Conservation (phyloP, 1,140 invertebrate genomes). For the Caenorhabditis brenneri region DNA sequence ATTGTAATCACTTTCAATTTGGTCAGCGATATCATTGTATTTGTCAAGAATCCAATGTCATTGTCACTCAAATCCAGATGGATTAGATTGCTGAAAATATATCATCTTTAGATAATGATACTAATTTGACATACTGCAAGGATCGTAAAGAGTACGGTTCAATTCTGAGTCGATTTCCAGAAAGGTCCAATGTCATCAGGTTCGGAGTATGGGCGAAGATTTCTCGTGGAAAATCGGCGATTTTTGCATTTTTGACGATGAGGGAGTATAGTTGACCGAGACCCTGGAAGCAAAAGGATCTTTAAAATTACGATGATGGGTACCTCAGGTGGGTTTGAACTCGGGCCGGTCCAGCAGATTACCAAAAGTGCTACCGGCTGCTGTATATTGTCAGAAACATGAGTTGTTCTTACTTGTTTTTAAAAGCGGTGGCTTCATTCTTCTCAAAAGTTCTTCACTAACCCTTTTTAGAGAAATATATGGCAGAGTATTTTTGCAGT, state of each 20-base stretch:
- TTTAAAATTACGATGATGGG: too few species aligned
- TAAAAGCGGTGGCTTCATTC: too few species aligned
- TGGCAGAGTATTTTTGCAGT: too few species aligned
- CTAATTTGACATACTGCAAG: slow-evolving; percentile 29
- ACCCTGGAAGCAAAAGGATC: slow-evolving; percentile 49
- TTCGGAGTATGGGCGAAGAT: slow-evolving; percentile 51
- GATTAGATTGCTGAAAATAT: slow-evolving; percentile 50
- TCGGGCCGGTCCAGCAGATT: too few species aligned
- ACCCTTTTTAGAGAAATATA: too few species aligned
- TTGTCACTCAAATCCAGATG: slow-evolving; percentile 58
- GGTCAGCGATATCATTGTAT: slow-evolving; percentile 40
- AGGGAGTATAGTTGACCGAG: slow-evolving; percentile 55
- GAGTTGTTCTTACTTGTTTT: too few species aligned
- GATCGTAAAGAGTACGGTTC: slow-evolving; percentile 53
- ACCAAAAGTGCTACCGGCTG: too few species aligned
- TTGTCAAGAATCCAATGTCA: slow-evolving; percentile 54
- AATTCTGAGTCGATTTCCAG: slow-evolving; percentile 50
- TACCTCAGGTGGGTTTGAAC: too few species aligned
- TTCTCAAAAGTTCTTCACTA: too few species aligned
- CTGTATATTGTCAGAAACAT: too few species aligned
- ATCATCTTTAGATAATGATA: not conserved
- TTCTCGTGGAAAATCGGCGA: slow-evolving; percentile 49
- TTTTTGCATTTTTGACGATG: slow-evolving; percentile 52
- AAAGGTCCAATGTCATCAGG: slow-evolving; percentile 56
- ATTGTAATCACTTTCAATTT: slow-evolving; percentile 54